Evolutionary conservation across 1,140 invertebrate genomes (phyloP).

Genomic region (Pseudomyrmex cubaensis): DNA sequence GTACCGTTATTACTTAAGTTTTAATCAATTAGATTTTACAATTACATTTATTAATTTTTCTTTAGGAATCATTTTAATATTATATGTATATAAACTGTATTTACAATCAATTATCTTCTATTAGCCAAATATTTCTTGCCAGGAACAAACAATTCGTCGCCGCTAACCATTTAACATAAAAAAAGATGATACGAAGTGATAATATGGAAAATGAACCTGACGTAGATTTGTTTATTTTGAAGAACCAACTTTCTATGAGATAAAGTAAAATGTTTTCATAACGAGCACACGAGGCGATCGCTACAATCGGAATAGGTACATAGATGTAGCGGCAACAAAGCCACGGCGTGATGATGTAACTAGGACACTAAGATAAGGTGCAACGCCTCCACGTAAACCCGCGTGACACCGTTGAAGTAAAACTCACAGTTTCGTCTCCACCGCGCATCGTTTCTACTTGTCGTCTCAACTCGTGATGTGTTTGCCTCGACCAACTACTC

Average conservation of each 20-base stretch:
- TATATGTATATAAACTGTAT: too few relatives aligned
- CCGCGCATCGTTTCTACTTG: conserved; percentile 45
- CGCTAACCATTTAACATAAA: conserved; percentile 58
- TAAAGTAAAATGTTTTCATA: conserved; percentile 25
- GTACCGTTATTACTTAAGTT: neutral
- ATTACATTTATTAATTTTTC: neutral
- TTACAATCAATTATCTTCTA: neutral
- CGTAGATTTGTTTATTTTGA: too few relatives aligned
- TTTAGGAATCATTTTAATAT: neutral
- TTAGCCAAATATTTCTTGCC: conserved; percentile 21
- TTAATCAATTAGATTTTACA: neutral
- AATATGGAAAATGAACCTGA: neutral
- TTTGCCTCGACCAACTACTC: conserved; percentile 56
- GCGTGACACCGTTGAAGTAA: conserved; percentile 64
- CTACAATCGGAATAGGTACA: conserved; percentile 43
- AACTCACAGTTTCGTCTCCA: conserved; percentile 59
- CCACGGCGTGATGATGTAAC: conserved; percentile 68
- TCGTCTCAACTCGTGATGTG: conserved; percentile 60
- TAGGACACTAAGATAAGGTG: conserved; percentile 73
- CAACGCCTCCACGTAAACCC: conserved; percentile 69
- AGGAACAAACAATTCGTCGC: conserved; percentile 34
- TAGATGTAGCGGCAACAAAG: conserved; percentile 66
- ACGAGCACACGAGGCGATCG: neutral
- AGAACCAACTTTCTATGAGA: neutral
- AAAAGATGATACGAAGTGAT: neutral